Percentiles rank a stretch among this genome's conserved stretches.
These are phyloP conservation scores for Hemicrepidius hirtus DNA, from an alignment of 2,888 invertebrate genomes.

Conservation along the genomic window DNA sequence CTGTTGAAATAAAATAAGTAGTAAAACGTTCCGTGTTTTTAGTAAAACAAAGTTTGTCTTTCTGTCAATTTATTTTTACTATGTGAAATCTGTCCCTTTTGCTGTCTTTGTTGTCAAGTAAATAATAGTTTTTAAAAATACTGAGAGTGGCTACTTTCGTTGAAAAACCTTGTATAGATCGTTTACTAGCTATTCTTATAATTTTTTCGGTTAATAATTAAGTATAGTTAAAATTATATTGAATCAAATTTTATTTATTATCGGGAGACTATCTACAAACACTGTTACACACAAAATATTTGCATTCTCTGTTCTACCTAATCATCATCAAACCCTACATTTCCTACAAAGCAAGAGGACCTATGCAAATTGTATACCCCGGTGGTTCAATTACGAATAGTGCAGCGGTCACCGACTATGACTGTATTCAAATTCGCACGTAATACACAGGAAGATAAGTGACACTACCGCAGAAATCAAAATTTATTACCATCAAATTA, in stretches of 20 bases:
- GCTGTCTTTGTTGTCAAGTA: too few species aligned
- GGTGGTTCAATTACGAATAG: constrained; percentile 25
- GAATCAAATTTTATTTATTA: constrained; percentile 16
- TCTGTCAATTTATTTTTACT: too few species aligned
- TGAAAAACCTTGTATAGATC: too few species aligned
- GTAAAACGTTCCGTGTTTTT: too few species aligned
- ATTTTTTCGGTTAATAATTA: too few species aligned
- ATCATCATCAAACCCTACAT: constrained; percentile 27
- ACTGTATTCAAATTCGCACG: constrained; percentile 25
- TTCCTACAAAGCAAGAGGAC: constrained; percentile 20
- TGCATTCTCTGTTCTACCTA: constrained; percentile 16
- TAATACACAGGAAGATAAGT: not conserved
- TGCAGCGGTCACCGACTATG: constrained; percentile 28
- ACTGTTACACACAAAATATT: constrained; percentile 14
- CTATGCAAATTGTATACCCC: constrained; percentile 27
- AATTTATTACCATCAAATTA: constrained; percentile 1
- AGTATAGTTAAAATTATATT: not conserved
- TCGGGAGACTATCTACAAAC: not conserved
- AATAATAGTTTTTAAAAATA: too few species aligned
- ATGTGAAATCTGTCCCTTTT: too few species aligned
- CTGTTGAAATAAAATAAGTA: too few species aligned
- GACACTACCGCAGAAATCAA: not conserved
- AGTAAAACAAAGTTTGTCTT: too few species aligned
- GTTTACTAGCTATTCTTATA: too few species aligned
- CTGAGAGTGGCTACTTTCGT: too few species aligned